Base-by-base conservation (phyloP, 2,888 invertebrate genomes). In the Folsomia candida region DNA sequence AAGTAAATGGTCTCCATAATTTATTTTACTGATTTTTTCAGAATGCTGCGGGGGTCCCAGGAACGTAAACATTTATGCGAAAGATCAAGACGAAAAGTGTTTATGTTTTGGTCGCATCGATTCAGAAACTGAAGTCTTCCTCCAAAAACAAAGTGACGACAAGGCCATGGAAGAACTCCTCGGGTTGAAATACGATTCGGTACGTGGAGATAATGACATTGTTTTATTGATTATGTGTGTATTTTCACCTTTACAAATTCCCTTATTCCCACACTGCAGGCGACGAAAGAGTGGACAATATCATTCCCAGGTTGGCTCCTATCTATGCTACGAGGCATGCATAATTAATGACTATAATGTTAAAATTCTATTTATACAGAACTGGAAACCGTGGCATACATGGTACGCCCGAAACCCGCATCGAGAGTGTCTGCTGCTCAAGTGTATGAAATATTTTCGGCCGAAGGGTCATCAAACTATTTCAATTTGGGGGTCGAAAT, bases 11-110 rank as follows among this genome's bases (percentile, higher is more conserved):
- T n/a, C n/a, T n/a, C n/a, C n/a, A n/a, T n/a, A n/a, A n/a, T n/a
- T n/a, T n/a, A n/a, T n/a, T n/a, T n/a, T n/a, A n/a, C n/a, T n/a
- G n/a, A n/a, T n/a, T n/a, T n/a, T n/a, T n/a, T n/a, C 37, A 76
- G 76, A 76, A 67, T 76, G 76, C 60, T 76, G 76, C 62, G 76
- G 76, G 58, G 76, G 76, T 61, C 76, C 76, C 59, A 71, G 76
- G 69, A 65, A 70, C 61, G 76, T 76, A 62, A 73, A 76, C 51
- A 72, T 76, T 47, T 69, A 72, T 47, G 69, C 71, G 60, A 70
- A 69, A 70, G 68, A 64, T 51, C 9, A 14, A 18, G 64, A 64
- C 37, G 74, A 74, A 65, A 71, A 71, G 51, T 69, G 73, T 60
- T 47, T 76, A 26, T 68, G 69, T 28, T 68, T 69, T 9, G 76